Evolutionary conservation across 1,140 invertebrate species (phyloP).

Genomic region (Harpegnathos saltator): DNA sequence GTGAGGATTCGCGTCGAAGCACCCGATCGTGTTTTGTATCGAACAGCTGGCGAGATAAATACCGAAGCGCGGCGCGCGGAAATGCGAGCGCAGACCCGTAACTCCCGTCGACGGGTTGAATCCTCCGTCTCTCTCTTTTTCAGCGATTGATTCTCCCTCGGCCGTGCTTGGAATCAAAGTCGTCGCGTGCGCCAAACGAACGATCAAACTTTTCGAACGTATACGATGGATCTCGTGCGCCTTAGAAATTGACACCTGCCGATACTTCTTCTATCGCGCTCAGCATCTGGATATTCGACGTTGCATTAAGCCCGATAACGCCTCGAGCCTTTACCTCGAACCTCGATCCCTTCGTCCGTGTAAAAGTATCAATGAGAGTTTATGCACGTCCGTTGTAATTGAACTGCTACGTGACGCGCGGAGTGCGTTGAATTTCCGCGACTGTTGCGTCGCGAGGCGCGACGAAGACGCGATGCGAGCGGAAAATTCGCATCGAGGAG

Average conservation of each 20-base stretch:
- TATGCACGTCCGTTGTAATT: constrained; percentile 28
- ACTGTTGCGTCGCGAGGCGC: constrained; percentile 36
- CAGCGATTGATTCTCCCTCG: constrained; percentile 16
- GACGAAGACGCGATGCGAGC: constrained; percentile 1
- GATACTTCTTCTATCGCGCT: constrained; percentile 37
- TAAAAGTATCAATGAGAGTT: constrained; percentile 10
- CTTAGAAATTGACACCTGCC: constrained; percentile 36
- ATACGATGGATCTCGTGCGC: constrained; percentile 13
- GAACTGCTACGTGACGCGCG: constrained; percentile 26
- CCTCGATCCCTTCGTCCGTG: neutral
- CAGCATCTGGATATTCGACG: constrained; percentile 29
- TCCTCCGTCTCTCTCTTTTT: neutral
- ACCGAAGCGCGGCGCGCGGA: too few relatives aligned
- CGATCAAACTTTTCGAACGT: constrained; percentile 46
- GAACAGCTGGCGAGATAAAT: neutral
- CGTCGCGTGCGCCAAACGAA: constrained; percentile 25
- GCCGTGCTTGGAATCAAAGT: constrained; percentile 30
- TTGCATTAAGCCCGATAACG: constrained; percentile 30
- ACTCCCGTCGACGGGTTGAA: neutral
- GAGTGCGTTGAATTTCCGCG: constrained; percentile 54
- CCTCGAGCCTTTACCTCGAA: neutral
- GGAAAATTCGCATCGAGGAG: constrained; percentile 22
- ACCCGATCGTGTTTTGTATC: neutral
- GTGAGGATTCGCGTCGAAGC: neutral
- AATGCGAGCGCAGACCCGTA: neutral